phyloP scores from a whole-genome alignment of 2,797 vertebrate species.

The Sylvilagus floridanus region DNA sequence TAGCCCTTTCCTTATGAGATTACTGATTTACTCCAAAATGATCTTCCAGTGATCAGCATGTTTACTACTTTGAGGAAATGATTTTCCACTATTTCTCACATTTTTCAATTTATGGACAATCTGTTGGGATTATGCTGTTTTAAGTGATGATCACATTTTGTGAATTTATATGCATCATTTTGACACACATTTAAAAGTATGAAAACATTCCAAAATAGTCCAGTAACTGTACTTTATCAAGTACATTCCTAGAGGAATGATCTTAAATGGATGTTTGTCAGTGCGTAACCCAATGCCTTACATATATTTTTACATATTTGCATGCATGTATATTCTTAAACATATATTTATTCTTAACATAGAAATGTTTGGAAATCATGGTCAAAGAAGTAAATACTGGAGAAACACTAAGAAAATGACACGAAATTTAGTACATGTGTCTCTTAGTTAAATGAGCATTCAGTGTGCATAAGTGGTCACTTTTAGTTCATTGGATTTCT shows the following conservation, averaged over 20 bases:
- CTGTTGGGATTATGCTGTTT: background rate
- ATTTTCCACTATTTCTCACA: background rate
- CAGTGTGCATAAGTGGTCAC: background rate
- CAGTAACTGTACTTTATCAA: background rate
- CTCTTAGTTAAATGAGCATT: slow-evolving; percentile 28
- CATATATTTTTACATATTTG: no score
- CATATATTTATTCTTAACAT: background rate
- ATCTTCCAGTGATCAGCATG: background rate
- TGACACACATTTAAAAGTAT: background rate
- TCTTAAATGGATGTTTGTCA: background rate
- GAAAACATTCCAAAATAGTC: slow-evolving; percentile 35
- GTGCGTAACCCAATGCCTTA: background rate
- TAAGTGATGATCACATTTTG: background rate
- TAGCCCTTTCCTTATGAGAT: background rate
- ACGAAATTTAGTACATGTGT: background rate
- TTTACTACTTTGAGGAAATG: slow-evolving; percentile 4
- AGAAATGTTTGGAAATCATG: background rate
- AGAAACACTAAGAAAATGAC: background rate
- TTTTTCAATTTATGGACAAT: background rate
- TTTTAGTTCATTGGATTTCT: slow-evolving; percentile 40
- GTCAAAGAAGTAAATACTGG: background rate
- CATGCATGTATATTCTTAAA: background rate
- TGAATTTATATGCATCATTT: background rate
- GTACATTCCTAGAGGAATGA: background rate
- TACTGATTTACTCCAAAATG: background rate